Evolutionary conservation across 1,140 invertebrate species (phyloP).

Genomic region (Drosophila fuyamai): DNA sequence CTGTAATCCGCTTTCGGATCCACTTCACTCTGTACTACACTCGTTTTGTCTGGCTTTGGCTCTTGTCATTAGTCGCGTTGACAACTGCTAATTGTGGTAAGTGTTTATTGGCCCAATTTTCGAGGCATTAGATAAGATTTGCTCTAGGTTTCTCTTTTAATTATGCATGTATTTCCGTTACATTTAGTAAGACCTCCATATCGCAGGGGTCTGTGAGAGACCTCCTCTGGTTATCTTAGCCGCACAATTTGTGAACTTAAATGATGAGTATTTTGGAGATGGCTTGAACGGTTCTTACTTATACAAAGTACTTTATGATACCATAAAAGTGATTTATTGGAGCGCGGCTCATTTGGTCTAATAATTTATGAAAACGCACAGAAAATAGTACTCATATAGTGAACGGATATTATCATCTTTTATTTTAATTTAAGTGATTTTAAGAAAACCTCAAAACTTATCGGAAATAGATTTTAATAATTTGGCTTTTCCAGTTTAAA

Average conservation of each 20-base stretch:
- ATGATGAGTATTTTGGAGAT: conserved; percentile 13
- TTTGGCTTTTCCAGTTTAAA: too few relatives aligned
- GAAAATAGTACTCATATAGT: neutral
- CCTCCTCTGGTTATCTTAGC: conserved; percentile 33
- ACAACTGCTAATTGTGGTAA: conserved; percentile 56
- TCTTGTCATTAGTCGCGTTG: conserved; percentile 36
- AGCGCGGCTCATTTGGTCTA: conserved; percentile 5
- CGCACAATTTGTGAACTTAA: neutral
- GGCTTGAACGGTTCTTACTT: neutral
- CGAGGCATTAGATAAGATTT: conserved; percentile 42
- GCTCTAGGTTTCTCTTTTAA: conserved; percentile 41
- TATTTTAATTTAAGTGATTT: too few relatives aligned
- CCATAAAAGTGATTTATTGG: neutral
- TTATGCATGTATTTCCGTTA: conserved; percentile 52
- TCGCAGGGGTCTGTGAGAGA: neutral
- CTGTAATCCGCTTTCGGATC: conserved; percentile 43
- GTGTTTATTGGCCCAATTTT: conserved; percentile 60
- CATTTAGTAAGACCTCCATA: conserved; percentile 9
- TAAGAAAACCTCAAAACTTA: too few relatives aligned
- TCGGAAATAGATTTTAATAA: too few relatives aligned
- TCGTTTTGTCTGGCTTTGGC: conserved; percentile 27
- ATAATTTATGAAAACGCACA: neutral
- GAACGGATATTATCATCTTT: too few relatives aligned
- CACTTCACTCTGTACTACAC: conserved; percentile 29
- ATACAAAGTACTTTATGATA: neutral